Percentiles rank a stretch among this genome's conserved stretches.
phyloP scores from a whole-genome alignment of 1,140 invertebrate species.

The Triops longicaudatus region DNA sequence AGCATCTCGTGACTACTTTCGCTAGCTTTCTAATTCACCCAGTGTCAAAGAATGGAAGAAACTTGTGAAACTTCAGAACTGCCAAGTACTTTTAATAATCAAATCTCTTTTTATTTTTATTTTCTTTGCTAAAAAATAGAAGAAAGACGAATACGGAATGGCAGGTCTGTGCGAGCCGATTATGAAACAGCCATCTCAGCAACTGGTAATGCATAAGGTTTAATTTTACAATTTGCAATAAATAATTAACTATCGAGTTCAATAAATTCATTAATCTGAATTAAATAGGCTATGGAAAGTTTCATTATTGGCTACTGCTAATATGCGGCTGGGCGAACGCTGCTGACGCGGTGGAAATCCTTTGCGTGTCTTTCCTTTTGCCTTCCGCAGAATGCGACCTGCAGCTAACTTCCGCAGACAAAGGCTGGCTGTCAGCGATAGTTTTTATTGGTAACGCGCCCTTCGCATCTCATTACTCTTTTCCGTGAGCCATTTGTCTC shows the following conservation, averaged over 20 bases:
- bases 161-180: slow-evolving; percentile 34
- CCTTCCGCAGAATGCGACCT: slow-evolving; percentile 88
- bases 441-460: slow-evolving; percentile 39
- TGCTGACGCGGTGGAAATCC: slow-evolving; percentile 90
- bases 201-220: slow-evolving; percentile 27
- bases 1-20: background rate
- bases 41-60: background rate
- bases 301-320: slow-evolving; percentile 77
- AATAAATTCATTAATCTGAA: background rate
- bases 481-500: slow-evolving; percentile 8
- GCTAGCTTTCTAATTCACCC: background rate
- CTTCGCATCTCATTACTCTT: background rate
- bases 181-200: slow-evolving; percentile 28
- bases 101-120: background rate
- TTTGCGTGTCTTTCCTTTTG: slow-evolving; percentile 87
- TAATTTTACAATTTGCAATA: too few species aligned
- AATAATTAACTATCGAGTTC: background rate
- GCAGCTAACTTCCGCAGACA: slow-evolving; percentile 70
- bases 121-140: background rate
- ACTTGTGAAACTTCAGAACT: background rate
- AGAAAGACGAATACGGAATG: background rate
- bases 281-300: slow-evolving; percentile 73
- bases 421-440: slow-evolving; percentile 68
- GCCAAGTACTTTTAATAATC: background rate
- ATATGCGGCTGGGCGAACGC: slow-evolving; percentile 88